These are phyloP conservation scores for Hylaea fasciaria DNA, from an alignment of 2,888 invertebrate genomes.

Conservation along the genomic window DNA sequence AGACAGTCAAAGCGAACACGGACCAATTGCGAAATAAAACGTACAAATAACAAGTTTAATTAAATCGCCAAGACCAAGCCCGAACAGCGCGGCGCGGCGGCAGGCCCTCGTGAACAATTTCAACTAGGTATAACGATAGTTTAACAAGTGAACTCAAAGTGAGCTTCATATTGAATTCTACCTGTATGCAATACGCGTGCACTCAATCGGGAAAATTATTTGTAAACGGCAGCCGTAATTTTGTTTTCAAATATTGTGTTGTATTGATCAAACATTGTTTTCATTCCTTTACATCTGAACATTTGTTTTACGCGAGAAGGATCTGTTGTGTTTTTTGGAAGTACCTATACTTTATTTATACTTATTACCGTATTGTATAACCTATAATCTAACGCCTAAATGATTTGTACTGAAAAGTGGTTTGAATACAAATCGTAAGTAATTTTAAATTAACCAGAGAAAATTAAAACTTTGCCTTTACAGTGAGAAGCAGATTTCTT, in stretches of 20 bases:
- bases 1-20: slow-evolving; percentile 76
- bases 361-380: background rate
- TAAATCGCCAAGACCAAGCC: slow-evolving; percentile 77
- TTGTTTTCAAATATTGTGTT: slow-evolving; percentile 43
- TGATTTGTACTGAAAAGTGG: too few relatives aligned
- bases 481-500: too few relatives aligned
- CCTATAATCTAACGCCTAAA: too few relatives aligned
- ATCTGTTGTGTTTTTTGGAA: background rate
- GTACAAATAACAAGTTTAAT: slow-evolving; percentile 84
- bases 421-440: too few relatives aligned
- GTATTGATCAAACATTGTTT: slow-evolving; percentile 34
- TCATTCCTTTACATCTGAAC: slow-evolving; percentile 25
- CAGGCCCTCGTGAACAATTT: slow-evolving; percentile 67
- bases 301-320: slow-evolving; percentile 1
- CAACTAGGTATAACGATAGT: slow-evolving; percentile 78
- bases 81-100: slow-evolving; percentile 48
- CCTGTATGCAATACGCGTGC: slow-evolving; percentile 66
- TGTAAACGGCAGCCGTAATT: slow-evolving; percentile 52
- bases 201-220: slow-evolving; percentile 63
- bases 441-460: too few relatives aligned
- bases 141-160: slow-evolving; percentile 78
- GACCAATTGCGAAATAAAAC: slow-evolving; percentile 80
- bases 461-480: too few relatives aligned
- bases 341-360: background rate
- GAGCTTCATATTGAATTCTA: slow-evolving; percentile 71